Evolutionary conservation across 2,113 vertebrate species (phyloP).

Genomic region (Phalacrocorax pelagicus): DNA sequence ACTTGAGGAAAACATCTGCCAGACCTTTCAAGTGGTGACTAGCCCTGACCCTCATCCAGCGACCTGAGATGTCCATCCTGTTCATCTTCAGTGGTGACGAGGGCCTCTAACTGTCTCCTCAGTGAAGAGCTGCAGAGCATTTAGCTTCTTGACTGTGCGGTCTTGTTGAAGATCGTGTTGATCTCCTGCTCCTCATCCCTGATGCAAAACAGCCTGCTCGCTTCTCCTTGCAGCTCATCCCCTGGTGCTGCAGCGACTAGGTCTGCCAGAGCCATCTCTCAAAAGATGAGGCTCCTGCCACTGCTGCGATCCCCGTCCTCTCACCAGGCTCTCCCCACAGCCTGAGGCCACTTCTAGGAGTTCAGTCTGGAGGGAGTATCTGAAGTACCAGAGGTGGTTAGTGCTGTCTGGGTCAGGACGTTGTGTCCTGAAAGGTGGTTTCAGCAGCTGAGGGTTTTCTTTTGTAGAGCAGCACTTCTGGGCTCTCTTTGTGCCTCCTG

Average conservation of each 20-base stretch:
- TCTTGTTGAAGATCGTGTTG: neutral
- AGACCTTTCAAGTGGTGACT: neutral
- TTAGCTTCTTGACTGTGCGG: neutral
- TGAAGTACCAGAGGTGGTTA: neutral
- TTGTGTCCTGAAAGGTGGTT: neutral
- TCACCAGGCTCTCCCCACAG: neutral
- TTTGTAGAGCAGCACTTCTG: neutral
- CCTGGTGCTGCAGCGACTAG: fast-evolving
- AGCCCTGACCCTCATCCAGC: neutral
- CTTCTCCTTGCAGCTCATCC: neutral
- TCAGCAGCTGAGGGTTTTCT: neutral
- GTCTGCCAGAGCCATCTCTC: neutral
- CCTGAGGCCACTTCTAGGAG: neutral
- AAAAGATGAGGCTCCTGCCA: neutral
- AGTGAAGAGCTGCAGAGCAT: neutral
- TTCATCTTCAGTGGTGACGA: neutral
- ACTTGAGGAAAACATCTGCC: neutral
- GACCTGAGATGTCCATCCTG: neutral
- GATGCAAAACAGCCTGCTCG: neutral
- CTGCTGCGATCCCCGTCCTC: neutral
- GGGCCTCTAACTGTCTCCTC: neutral
- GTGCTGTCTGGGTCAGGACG: neutral
- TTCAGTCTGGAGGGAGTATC: neutral
- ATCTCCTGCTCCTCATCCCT: neutral
- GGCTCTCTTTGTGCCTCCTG: neutral